Evolutionary conservation across 2,113 vertebrate species (phyloP).

Genomic region (Cebus imitator): DNA sequence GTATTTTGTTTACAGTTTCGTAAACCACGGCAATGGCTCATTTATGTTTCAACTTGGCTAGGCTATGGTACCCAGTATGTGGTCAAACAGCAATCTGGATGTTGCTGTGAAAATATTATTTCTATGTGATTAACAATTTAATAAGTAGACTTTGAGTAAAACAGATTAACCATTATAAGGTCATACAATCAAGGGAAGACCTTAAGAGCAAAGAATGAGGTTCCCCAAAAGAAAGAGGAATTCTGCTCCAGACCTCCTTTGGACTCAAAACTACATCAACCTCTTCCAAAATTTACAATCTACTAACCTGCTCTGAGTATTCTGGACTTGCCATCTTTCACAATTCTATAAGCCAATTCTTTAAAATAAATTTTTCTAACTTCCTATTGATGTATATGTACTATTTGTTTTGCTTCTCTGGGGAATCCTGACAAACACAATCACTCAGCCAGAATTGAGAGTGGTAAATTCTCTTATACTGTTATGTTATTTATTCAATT

Average conservation of each 20-base stretch:
- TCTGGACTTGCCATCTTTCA: neutral
- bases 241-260: neutral
- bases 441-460: neutral
- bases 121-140: neutral
- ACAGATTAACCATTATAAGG: neutral
- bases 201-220: neutral
- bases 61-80: neutral
- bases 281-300: neutral
- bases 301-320: neutral
- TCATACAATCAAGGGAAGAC: neutral
- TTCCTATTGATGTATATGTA: neutral
- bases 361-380: neutral
- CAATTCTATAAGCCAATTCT: neutral
- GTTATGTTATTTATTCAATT: neutral
- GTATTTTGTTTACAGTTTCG: neutral
- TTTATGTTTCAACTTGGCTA: neutral
- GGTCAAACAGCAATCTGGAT: neutral
- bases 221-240: neutral
- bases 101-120: neutral
- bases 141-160: neutral
- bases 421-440: neutral
- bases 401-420: neutral
- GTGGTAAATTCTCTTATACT: neutral
- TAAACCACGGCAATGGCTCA: neutral
- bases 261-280: neutral